Conservation (phyloP, 1,140 invertebrate genomes). For the Camponotus floridanus region DNA sequence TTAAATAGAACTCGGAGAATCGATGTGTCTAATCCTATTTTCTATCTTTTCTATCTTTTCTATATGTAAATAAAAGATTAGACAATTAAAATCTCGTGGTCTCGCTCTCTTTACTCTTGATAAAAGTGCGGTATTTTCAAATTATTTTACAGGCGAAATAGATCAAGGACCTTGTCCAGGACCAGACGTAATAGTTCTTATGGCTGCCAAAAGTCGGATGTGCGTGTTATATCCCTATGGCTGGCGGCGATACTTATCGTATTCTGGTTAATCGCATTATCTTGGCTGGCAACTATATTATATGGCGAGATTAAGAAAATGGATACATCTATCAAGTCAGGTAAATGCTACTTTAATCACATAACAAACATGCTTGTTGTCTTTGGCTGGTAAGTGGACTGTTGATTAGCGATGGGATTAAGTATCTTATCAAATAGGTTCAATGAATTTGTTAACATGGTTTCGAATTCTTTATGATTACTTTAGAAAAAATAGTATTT, state of each 20-base stretch:
- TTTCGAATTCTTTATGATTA: too few species aligned
- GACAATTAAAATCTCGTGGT: too few species aligned
- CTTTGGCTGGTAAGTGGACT: neutral
- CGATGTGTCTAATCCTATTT: neutral
- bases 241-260: constrained; percentile 81
- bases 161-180: constrained; percentile 70
- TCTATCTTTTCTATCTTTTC: too few species aligned
- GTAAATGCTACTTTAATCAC: constrained; percentile 73
- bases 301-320: constrained; percentile 85
- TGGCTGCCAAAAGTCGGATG: constrained; percentile 77
- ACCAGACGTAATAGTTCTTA: constrained; percentile 74
- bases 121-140: neutral
- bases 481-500: too few species aligned
- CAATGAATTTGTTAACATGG: too few species aligned
- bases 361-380: neutral
- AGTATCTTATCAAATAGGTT: too few species aligned
- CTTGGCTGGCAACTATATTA: constrained; percentile 85
- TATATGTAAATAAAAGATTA: too few species aligned
- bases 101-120: too few species aligned
- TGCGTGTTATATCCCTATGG: constrained; percentile 80
- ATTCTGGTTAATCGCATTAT: constrained; percentile 84
- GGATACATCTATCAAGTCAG: constrained; percentile 84
- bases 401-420: neutral
- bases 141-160: constrained; percentile 74
- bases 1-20: neutral